Base-by-base conservation (phyloP, 1,140 invertebrate species). In the Diachasmimorpha longicaudata region DNA sequence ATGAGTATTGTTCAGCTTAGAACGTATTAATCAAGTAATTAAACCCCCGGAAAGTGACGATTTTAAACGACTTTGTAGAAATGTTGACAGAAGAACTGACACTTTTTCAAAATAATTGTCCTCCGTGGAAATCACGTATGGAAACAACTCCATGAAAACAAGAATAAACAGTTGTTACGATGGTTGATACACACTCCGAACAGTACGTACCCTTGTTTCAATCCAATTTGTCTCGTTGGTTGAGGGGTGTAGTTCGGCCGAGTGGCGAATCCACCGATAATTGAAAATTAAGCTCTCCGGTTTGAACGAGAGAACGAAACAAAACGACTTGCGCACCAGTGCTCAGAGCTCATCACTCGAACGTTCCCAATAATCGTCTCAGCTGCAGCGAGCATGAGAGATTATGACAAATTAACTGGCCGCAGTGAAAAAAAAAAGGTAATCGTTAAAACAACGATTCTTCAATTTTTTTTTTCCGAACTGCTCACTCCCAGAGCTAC, bases 251-350 rank as follows among this genome's bases (percentile, higher is more conserved):
- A 71, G n/a, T 19, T 13, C 67, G 48, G 16, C 14, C 46, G 21
- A 70, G 44, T 70, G 63, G 48, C 75, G 52, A 66, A 74, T 80
- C 72, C n/a, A 16, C 37, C 36, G 79, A 78, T 83, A 81, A 83
- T 83, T 81, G 81, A 77, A 81, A 78, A 83, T 81, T 81, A 79
- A 81, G 76, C 81, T 77, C 63, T 19, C 31, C 68, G 72, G 68
- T 48, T 21, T 46, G 4, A 13, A 66, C 13, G 75, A 4, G n/a
- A 71, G 55, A 75, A 58, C 42, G 68, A 77, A 77, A 77, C 66
- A 72, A 72, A 77, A 72, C 55, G 55, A 67, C 58, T 72, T 48
- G n/a, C 58, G 23, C 23, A 19, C 19, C 58, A 4, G 58, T 63
- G 58, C 23, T 13, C 23, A 25, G 23, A 23, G 9, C 58, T 63